Percentiles rank a stretch among this genome's conserved stretches.
Conservation (phyloP, 2,888 invertebrate species). For the Eristalinus aeneus region DNA sequence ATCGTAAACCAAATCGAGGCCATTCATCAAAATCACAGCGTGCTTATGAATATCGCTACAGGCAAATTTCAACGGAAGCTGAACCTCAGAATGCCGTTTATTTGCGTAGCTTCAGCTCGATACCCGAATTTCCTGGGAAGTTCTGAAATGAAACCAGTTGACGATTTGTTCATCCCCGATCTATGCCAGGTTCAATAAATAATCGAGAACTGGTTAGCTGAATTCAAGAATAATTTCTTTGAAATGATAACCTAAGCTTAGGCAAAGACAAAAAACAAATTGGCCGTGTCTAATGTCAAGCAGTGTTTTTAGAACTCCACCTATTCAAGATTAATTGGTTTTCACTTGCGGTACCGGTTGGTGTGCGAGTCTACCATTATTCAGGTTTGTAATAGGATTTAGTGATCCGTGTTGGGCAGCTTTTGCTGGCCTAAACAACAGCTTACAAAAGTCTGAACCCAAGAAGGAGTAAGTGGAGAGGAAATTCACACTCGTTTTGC, state of each 20-base stretch:
- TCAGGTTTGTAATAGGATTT: neutral
- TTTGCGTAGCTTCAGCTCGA: neutral
- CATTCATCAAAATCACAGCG: neutral
- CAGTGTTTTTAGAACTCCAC: neutral
- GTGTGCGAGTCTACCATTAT: neutral
- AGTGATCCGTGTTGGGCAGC: neutral
- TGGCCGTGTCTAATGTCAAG: neutral
- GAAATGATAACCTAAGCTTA: neutral
- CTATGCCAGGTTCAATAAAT: neutral
- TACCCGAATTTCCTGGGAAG: neutral
- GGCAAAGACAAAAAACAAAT: neutral
- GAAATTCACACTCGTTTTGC: too few relatives aligned
- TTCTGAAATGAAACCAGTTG: neutral
- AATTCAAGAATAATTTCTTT: neutral
- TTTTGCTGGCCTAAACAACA: neutral
- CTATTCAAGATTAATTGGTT: neutral
- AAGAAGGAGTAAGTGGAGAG: too few relatives aligned
- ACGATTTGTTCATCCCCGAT: neutral
- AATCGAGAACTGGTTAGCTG: neutral
- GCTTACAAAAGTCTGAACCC: neutral
- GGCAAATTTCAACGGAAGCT: neutral
- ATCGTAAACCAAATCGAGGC: neutral
- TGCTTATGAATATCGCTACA: neutral
- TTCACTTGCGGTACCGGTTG: neutral
- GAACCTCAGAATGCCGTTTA: neutral